Percentiles rank a stretch among this genome's conserved stretches.
Conservation (phyloP, 2,797 vertebrate genomes). For the Alauda arvensis region DNA sequence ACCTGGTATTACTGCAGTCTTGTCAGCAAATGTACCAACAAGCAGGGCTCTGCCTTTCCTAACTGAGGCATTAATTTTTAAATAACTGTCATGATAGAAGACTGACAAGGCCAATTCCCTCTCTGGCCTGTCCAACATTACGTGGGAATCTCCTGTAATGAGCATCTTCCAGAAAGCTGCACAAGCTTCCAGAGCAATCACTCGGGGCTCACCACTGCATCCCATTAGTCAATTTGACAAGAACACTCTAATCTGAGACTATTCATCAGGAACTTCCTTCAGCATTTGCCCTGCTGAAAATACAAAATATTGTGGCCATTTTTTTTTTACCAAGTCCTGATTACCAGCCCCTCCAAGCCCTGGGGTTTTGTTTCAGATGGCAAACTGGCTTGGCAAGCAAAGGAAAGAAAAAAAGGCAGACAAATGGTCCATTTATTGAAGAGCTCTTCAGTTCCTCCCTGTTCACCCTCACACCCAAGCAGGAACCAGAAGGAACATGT, state of each 20-base stretch:
- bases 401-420: background rate
- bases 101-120: conserved; percentile 60
- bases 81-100: conserved; percentile 48
- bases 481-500: background rate
- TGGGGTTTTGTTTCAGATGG: background rate
- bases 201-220: conserved; percentile 41
- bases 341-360: background rate
- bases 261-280: conserved; percentile 56
- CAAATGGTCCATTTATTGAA: background rate
- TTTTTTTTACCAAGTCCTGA: background rate
- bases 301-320: background rate
- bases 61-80: conserved; percentile 51
- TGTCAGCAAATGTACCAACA: conserved; percentile 42
- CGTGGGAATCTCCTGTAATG: conserved; percentile 63
- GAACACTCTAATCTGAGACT: conserved; percentile 53
- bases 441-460: background rate
- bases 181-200: conserved; percentile 60
- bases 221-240: conserved; percentile 70
- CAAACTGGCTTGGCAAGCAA: background rate
- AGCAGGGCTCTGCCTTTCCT: background rate
- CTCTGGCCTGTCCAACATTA: conserved; percentile 48
- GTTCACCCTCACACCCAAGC: background rate
- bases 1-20: background rate
- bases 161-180: conserved; percentile 53
- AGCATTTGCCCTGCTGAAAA: conserved; percentile 35